Evolutionary conservation across 2,888 invertebrate species (phyloP).

Genomic region (Phasia obesa): DNA sequence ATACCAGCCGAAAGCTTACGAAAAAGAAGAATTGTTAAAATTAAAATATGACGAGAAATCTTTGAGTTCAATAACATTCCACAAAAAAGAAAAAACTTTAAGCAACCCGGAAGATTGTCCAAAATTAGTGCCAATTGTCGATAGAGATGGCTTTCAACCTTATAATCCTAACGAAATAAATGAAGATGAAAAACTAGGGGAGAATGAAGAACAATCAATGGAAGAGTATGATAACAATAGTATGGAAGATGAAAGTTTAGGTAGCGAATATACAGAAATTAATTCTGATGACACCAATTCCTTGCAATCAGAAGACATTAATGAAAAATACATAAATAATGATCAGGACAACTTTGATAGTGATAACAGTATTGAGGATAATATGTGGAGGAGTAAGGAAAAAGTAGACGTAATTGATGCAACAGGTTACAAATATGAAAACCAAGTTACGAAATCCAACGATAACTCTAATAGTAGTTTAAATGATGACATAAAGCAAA

Average conservation of each 20-base stretch:
- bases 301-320: conserved; percentile 68
- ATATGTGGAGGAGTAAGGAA: conserved; percentile 29
- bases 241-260: conserved; percentile 53
- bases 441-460: background rate
- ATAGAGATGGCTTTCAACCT: conserved; percentile 65
- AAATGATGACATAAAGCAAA: conserved; percentile 42
- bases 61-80: background rate
- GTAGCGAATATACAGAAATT: conserved; percentile 61
- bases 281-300: conserved; percentile 53
- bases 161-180: conserved; percentile 49
- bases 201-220: conserved; percentile 9
- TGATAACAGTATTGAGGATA: conserved; percentile 49
- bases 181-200: conserved; percentile 15
- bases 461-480: background rate
- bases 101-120: conserved; percentile 64
- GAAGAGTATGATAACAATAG: conserved; percentile 50
- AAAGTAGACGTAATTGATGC: conserved; percentile 67
- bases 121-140: conserved; percentile 69
- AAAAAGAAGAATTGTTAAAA: conserved; percentile 51
- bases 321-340: conserved; percentile 69
- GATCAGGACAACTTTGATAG: conserved; percentile 30
- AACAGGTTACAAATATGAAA: conserved; percentile 39
- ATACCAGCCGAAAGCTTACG: conserved; percentile 60
- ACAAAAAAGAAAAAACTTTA: conserved; percentile 15
- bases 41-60: conserved; percentile 67